phyloP scores from a whole-genome alignment of 2,797 vertebrate species.

The Myiothlypis chrysogaster region DNA sequence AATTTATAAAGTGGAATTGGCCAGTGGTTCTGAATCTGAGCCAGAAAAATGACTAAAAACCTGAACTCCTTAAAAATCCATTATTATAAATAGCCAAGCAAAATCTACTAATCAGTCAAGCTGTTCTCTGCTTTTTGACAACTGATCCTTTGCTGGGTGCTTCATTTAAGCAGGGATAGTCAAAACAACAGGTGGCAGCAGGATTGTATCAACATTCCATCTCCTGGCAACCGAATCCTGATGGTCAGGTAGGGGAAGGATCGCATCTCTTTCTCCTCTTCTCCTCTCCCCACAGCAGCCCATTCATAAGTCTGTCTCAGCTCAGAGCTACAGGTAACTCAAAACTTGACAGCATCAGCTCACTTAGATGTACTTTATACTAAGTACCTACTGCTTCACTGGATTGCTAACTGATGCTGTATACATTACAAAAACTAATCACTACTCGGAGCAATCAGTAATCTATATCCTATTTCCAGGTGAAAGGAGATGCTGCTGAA shows the following conservation, averaged over 20 bases:
- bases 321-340: conserved; percentile 40
- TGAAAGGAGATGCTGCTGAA: conserved; percentile 35
- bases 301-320: conserved; percentile 29
- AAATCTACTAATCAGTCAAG: conserved; percentile 17
- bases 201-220: not conserved
- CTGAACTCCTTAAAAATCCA: not conserved
- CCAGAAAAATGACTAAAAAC: not conserved
- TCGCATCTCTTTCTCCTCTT: not conserved
- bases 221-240: conserved; percentile 15
- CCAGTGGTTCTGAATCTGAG: not conserved
- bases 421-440: conserved; percentile 54
- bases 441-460: conserved; percentile 18
- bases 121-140: conserved; percentile 24
- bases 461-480: conserved; percentile 25
- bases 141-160: conserved; percentile 9
- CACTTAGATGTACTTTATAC: conserved; percentile 23
- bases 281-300: not conserved
- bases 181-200: conserved; percentile 62
- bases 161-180: not conserved
- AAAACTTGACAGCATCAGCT: conserved; percentile 33
- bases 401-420: conserved; percentile 24
- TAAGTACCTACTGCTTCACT: conserved; percentile 31
- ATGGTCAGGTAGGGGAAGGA: not conserved
- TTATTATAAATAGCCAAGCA: not conserved
- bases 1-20: not conserved